phyloP scores from a whole-genome alignment of 2,797 vertebrate species.

The Gambusia yucatana region DNA sequence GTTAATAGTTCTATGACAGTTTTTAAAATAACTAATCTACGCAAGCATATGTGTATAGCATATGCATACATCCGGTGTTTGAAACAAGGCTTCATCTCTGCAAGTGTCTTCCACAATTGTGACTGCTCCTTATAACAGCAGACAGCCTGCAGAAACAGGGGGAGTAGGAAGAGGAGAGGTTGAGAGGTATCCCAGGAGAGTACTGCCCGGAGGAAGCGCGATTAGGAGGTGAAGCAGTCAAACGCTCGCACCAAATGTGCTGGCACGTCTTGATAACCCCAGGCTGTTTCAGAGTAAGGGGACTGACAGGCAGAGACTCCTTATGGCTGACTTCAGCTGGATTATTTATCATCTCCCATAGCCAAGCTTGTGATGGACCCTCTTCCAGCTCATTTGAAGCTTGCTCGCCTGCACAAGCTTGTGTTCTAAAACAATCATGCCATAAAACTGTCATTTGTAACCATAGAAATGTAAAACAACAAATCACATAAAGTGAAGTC shows the following conservation, averaged over 20 bases:
- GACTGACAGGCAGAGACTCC: slow-evolving; percentile 86
- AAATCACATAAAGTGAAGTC: background rate
- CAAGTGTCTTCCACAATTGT: slow-evolving; percentile 34
- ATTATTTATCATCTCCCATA: slow-evolving; percentile 87
- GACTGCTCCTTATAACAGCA: slow-evolving; percentile 41
- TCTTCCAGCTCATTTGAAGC: slow-evolving; percentile 83
- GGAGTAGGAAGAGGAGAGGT: slow-evolving; percentile 54
- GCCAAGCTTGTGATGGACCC: slow-evolving; percentile 73
- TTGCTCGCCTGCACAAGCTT: slow-evolving; percentile 54
- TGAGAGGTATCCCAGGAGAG: slow-evolving; percentile 75
- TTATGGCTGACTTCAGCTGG: slow-evolving; percentile 83
- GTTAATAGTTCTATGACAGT: background rate
- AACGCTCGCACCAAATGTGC: slow-evolving; percentile 83
- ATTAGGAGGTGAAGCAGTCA: slow-evolving; percentile 89
- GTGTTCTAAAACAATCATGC: slow-evolving; percentile 39
- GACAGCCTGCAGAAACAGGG: slow-evolving; percentile 39
- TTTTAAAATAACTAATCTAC: background rate
- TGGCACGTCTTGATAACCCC: slow-evolving; percentile 86
- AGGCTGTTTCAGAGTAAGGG: slow-evolving; percentile 82
- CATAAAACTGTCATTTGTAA: slow-evolving; percentile 31
- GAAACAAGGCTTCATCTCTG: slow-evolving; percentile 34
- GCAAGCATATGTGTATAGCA: background rate
- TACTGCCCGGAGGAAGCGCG: slow-evolving; percentile 81
- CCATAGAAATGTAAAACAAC: slow-evolving; percentile 6
- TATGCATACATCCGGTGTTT: slow-evolving; percentile 3